These are phyloP conservation scores for Dicrostonyx torquatus DNA, from an alignment of 2,797 vertebrate genomes.

Conservation along the genomic window DNA sequence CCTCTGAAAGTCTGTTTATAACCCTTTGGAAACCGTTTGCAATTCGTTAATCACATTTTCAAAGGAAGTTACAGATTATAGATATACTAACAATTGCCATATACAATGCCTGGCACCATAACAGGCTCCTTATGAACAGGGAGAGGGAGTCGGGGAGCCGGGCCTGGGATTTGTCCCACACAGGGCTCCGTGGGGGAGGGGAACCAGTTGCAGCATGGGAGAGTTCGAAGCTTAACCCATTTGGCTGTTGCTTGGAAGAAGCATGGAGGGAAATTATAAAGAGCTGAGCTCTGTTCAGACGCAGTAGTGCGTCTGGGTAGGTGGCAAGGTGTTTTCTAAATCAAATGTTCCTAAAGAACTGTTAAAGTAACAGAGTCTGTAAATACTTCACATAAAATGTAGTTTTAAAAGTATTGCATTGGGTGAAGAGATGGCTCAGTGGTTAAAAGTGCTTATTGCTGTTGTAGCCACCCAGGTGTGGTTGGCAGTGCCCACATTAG, in stretches of 20 bases:
- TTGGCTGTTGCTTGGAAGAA: neutral
- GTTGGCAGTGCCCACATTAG: too few relatives aligned
- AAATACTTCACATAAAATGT: constrained; percentile 20
- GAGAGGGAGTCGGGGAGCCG: neutral
- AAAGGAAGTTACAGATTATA: constrained; percentile 83
- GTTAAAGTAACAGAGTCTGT: neutral
- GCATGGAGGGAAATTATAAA: neutral
- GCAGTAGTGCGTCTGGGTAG: neutral
- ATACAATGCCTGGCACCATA: constrained; percentile 44
- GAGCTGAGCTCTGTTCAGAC: neutral
- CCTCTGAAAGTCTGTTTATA: constrained; percentile 78
- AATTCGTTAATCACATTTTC: constrained; percentile 82
- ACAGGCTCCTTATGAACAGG: constrained; percentile 56
- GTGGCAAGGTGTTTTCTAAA: neutral
- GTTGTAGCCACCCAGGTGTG: neutral
- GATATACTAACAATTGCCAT: constrained; percentile 80
- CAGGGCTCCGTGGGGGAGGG: neutral
- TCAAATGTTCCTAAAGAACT: neutral
- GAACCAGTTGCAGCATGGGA: neutral
- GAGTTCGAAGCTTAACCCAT: neutral
- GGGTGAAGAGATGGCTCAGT: neutral
- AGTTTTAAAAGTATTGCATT: neutral
- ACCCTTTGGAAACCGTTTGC: constrained; percentile 78
- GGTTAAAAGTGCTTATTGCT: neutral
- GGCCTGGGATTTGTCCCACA: constrained; percentile 29